Conservation (phyloP, 2,888 invertebrate species). For the Amphipyra tragopoginis region DNA sequence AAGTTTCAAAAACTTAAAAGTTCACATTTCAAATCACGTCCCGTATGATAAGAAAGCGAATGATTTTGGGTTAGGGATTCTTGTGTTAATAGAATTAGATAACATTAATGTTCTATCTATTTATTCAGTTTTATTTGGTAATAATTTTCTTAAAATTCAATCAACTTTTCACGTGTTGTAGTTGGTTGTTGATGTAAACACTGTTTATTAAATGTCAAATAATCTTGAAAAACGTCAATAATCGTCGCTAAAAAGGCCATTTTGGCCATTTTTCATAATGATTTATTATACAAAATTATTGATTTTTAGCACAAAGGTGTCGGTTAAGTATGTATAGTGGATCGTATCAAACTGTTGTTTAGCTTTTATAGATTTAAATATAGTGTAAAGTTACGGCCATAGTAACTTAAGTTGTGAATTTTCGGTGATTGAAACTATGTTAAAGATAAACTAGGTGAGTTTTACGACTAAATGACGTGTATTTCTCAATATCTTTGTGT, state of each 20-base stretch:
- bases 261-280: slow-evolving; percentile 74
- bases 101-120: too few species aligned
- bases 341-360: slow-evolving; percentile 38
- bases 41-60: too few species aligned
- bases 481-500: slow-evolving; percentile 58
- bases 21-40: too few species aligned
- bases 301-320: slow-evolving; percentile 75
- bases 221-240: slow-evolving; percentile 59
- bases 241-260: slow-evolving; percentile 67
- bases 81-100: too few species aligned
- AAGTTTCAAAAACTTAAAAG: too few species aligned
- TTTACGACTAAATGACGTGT: slow-evolving; percentile 82
- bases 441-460: slow-evolving; percentile 70
- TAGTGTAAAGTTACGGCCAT: slow-evolving; percentile 47
- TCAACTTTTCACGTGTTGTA: too few species aligned
- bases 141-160: too few species aligned
- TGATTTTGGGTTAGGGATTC: too few species aligned
- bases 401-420: slow-evolving; percentile 65
- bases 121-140: too few species aligned
- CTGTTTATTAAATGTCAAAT: slow-evolving; percentile 49
- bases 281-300: slow-evolving; percentile 71
- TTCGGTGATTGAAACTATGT: slow-evolving; percentile 62
- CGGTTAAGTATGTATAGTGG: slow-evolving; percentile 46
- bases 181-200: slow-evolving; percentile 25
- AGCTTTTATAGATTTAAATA: slow-evolving; percentile 20